phyloP scores from a whole-genome alignment of 2,113 vertebrate genomes.

The Entelurus aequoreus region DNA sequence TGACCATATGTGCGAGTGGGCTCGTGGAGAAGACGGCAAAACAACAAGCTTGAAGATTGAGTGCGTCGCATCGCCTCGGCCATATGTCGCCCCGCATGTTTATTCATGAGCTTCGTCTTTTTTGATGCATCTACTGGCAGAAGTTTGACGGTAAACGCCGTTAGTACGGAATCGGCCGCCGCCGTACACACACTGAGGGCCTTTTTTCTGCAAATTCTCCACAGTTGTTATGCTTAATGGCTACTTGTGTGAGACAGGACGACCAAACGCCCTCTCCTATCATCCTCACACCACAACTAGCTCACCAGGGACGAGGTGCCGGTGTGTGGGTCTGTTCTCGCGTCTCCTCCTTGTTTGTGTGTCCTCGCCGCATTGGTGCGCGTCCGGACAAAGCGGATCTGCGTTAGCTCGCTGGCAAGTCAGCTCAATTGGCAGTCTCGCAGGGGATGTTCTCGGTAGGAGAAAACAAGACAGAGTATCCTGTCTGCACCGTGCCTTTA shows the following conservation, averaged over 20 bases:
- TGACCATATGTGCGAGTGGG: conserved; percentile 4
- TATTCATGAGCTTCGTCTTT: conserved; percentile 29
- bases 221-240: conserved; percentile 23
- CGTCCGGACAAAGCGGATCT: conserved; percentile 43
- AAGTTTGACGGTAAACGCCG: conserved; percentile 36
- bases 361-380: not conserved
- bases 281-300: not conserved
- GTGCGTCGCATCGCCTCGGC: conserved; percentile 5
- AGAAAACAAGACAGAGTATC: conserved; percentile 44
- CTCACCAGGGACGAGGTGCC: conserved; percentile 13
- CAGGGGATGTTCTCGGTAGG: conserved; percentile 52
- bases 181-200: conserved; percentile 15
- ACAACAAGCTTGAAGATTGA: conserved; percentile 5
- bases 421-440: conserved; percentile 54
- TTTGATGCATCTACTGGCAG: conserved; percentile 23
- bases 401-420: conserved; percentile 29
- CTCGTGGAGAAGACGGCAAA: not conserved
- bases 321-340: conserved; percentile 11
- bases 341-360: conserved; percentile 9
- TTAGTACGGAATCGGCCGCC: conserved; percentile 60
- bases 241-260: conserved; percentile 26
- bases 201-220: conserved; percentile 9
- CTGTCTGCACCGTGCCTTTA: conserved; percentile 46
- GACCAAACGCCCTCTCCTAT: not conserved
- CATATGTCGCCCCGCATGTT: conserved; percentile 31